phyloP scores from a whole-genome alignment of 2,113 vertebrate species.

The Corapipo altera region DNA sequence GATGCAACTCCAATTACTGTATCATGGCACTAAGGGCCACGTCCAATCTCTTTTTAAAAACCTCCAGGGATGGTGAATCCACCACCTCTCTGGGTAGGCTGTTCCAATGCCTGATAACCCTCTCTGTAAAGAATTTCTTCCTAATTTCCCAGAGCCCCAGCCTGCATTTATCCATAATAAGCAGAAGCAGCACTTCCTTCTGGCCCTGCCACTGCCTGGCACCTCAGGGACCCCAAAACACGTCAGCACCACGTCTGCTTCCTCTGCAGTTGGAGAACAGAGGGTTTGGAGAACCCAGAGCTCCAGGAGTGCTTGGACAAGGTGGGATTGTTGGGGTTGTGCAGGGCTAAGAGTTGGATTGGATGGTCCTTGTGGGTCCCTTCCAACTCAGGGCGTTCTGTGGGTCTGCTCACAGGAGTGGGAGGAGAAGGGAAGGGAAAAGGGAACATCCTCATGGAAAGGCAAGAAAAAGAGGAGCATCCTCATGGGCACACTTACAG shows the following conservation, averaged over 20 bases:
- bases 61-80: too few relatives aligned
- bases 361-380: accelerated
- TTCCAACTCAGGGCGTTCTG: not conserved
- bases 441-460: not conserved
- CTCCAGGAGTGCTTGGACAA: not conserved
- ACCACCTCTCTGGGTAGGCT: too few relatives aligned
- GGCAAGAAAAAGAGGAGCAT: not conserved
- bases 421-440: too few relatives aligned
- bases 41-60: too few relatives aligned
- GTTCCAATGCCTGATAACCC: too few relatives aligned
- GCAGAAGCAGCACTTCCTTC: not conserved
- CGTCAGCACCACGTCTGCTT: accelerated
- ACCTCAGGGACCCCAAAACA: not conserved
- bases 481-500: conserved; percentile 1
- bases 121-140: too few relatives aligned
- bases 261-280: not conserved
- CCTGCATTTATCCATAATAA: not conserved
- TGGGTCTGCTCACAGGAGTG: not conserved
- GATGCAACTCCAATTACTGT: too few relatives aligned
- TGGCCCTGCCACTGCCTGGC: not conserved
- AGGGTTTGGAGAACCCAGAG: not conserved
- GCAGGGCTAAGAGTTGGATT: not conserved
- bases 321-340: not conserved
- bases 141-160: not conserved
- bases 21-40: too few relatives aligned